Evolutionary conservation across 2,797 vertebrate genomes (phyloP).

Genomic region (Salmo trutta): DNA sequence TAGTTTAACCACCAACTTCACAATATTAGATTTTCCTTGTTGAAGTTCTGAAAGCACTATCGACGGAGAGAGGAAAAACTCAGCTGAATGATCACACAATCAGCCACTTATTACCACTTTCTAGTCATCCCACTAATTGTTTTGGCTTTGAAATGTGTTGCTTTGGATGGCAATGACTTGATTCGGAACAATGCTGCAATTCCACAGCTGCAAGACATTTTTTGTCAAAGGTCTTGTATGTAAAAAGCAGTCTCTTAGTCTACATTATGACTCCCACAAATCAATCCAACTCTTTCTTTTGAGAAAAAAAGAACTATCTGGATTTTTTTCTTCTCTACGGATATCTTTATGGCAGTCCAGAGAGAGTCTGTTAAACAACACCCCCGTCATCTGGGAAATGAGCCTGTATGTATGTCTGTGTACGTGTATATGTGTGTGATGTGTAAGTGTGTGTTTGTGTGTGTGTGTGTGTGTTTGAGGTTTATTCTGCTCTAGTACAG

Average conservation of each 20-base stretch:
- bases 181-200: constrained; percentile 12
- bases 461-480: background rate
- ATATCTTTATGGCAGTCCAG: constrained; percentile 39
- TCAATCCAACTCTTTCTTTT: constrained; percentile 40
- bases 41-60: constrained; percentile 16
- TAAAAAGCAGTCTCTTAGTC: constrained; percentile 21
- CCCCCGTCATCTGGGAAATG: constrained; percentile 1
- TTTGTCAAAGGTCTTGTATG: constrained; percentile 11
- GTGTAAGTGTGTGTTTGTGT: background rate
- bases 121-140: constrained; percentile 42
- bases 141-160: constrained; percentile 34
- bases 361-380: constrained; percentile 46
- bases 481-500: background rate
- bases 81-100: constrained; percentile 14
- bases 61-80: background rate
- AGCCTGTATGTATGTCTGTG: background rate
- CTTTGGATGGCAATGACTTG: constrained; percentile 31
- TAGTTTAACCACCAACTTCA: constrained; percentile 19
- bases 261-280: constrained; percentile 44
- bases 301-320: constrained; percentile 7
- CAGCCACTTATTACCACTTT: constrained; percentile 34
- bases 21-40: constrained; percentile 20
- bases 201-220: constrained; percentile 40
- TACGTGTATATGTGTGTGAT: background rate
- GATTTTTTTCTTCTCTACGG: constrained; percentile 34